Evolutionary conservation across 35 echinoderm and acorn worm genomes (phyloP), one percentile per base, ranked within the genome.

Genomic region (Patiria miniata): DNA sequence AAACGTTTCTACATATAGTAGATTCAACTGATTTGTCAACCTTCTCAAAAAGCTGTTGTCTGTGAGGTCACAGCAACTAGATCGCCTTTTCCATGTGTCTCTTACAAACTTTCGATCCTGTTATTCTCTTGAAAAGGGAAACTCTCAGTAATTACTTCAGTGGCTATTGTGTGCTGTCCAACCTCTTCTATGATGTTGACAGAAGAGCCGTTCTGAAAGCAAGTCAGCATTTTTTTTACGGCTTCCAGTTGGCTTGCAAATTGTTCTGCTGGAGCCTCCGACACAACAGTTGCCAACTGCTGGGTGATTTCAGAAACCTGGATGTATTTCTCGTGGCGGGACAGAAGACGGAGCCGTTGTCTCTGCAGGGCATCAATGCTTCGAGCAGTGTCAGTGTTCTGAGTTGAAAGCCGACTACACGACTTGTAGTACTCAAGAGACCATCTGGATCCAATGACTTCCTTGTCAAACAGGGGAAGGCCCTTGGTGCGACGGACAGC

Each of bases 401-500:
- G 65, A 7, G 65, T 18, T 0, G 34, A 26, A 23, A 73, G 65
- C 34, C 65, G 65, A 30, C 65, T 32, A 34, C 19, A 28, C 19
- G 65, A 28, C 65, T 73, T 73, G 34, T 73, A 73, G 34, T 73
- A 34, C 65, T 73, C 65, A 26, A 73, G 26, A 7, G 65, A 32
- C 65, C 65, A 73, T 73, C 65, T 73, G 26, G 65, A 73, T 34
- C 65, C 65, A 10, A 73, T 34, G 26, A 73, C 26, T 34, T 73
- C 65, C 65, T 73, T 30, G 10, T 14, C 23, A 73, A 73, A 73
- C 19, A 73, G 29, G 26, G 65, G 65, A 15, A 73, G 65, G n/a
- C 65, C 65, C 34, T 73, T 73, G 34, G 34, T 32, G 65, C 65
- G 65, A 28, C 65, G 65, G 65, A 73, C 29, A 34, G 65, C 65